Base-by-base conservation (phyloP, 2,797 vertebrate species). In the Pyrocephalus nanus region DNA sequence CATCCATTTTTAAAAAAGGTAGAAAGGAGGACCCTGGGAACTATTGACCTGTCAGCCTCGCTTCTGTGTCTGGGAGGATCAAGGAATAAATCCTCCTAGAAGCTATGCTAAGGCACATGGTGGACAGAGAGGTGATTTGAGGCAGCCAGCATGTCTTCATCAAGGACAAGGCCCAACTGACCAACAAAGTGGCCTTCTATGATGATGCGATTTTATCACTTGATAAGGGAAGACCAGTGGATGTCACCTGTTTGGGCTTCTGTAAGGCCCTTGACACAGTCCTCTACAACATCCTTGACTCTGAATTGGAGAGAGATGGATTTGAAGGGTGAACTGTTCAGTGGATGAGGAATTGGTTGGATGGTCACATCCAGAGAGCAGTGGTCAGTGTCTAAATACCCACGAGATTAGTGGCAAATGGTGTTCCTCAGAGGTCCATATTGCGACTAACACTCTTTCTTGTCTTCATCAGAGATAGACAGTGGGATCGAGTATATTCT, bases 1-100 rank as follows among this genome's bases (percentile, higher is more conserved):
- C 9, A 11, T 5, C 9, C 3, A n/a, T 26, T 62, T 58, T 61
- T 22, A 8, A 50, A 48, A 79, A 43, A 1, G 2, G 3, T 29
- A 30, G 9, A 66, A 73, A 73, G 34, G 9, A 60, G 8, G 11
- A 29, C 30, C 11, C 6, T 42, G 16, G 45, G 54, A 78, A 79
- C 53, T 10, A 66, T 8, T 0, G 0, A 18, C 8, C 6, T 36
- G 32, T 48, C 42, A 73, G 5, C 15, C 32, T 85, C 19, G 30
- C 8, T 14, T 55, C 23, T 54, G 18, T 45, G 9, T 29, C 32
- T 30, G 12, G 17, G 42, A 50, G 43, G 20, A 15, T 10, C 48
- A 30, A 15, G 14, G 17, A 45, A 25, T 22, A 32, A 51, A 45
- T 54, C 45, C 12, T 77, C 21, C n/a, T 15, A 20, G 47, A 14